These are phyloP conservation scores for Gouania willdenowi DNA, from an alignment of 2,797 vertebrate species.

Conservation along the genomic window DNA sequence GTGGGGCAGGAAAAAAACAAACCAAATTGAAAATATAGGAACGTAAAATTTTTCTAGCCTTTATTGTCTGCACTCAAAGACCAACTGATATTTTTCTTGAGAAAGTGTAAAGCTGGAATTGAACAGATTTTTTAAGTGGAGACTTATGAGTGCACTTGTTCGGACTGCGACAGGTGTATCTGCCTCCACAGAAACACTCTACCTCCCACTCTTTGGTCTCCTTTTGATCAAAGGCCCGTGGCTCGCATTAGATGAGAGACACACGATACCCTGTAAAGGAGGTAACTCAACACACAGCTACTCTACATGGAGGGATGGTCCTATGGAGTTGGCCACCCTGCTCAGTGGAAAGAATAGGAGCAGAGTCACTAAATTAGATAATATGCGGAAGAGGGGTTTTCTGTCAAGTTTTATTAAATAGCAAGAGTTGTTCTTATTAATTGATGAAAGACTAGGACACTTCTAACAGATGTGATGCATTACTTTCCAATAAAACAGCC, in stretches of 20 bases:
- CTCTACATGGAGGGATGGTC: conserved; percentile 48
- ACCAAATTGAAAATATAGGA: conserved; percentile 17
- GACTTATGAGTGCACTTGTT: conserved; percentile 16
- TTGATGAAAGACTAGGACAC: conserved; percentile 8
- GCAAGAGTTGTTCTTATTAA: not conserved
- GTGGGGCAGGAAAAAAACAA: too few relatives aligned
- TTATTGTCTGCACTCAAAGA: too few relatives aligned
- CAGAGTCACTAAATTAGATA: conserved; percentile 47
- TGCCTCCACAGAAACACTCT: conserved; percentile 29
- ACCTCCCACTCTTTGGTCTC: conserved; percentile 39
- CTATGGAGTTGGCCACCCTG: conserved; percentile 63
- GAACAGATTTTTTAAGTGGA: conserved; percentile 1
- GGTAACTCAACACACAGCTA: conserved; percentile 72
- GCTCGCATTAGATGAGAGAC: conserved; percentile 69
- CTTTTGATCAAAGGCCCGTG: conserved; percentile 76
- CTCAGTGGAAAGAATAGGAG: conserved; percentile 52
- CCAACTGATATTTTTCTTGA: not conserved
- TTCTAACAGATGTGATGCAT: conserved; percentile 20
- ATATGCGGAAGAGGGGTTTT: conserved; percentile 10
- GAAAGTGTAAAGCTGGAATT: conserved; percentile 1
- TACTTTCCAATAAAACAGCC: conserved; percentile 42
- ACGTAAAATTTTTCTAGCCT: conserved; percentile 1
- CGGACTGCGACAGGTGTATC: conserved; percentile 40
- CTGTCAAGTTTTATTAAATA: conserved; percentile 8
- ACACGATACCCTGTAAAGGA: conserved; percentile 67